Evolutionary conservation across 2,113 vertebrate genomes (phyloP).

Genomic region (Carettochelys insculpta): DNA sequence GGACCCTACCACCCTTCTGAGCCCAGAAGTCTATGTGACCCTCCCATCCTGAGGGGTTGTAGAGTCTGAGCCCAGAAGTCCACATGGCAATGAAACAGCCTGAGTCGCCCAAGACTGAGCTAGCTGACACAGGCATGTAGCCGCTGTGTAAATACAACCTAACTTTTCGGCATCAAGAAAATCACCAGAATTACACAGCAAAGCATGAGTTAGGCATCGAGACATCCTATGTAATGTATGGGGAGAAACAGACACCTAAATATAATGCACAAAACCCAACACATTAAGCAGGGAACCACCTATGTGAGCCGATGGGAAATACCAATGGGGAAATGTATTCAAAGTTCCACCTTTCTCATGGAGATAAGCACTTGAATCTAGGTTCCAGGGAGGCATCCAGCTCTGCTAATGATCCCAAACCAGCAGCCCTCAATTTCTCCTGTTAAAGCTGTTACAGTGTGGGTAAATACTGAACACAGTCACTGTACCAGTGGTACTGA

Average conservation of each 20-base stretch:
- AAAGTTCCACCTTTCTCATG: no score
- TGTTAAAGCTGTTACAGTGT: no score
- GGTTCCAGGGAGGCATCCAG: no score
- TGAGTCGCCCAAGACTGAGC: not conserved
- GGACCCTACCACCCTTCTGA: no score
- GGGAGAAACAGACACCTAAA: not conserved
- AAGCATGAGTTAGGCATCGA: not conserved
- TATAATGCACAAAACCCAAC: not conserved
- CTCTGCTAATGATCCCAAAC: no score
- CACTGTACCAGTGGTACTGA: no score
- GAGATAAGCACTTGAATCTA: no score
- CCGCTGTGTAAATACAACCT: not conserved
- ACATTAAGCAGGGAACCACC: not conserved
- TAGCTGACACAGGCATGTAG: not conserved
- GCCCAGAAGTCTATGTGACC: no score
- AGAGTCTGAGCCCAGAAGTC: not conserved
- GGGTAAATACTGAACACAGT: no score
- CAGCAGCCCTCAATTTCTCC: no score
- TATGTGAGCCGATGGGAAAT: not conserved
- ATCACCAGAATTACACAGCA: not conserved
- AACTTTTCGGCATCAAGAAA: not conserved
- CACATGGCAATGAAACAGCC: not conserved
- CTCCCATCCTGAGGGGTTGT: no score
- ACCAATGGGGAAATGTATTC: not conserved
- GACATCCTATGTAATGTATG: not conserved